Conservation (phyloP, 2,113 vertebrate genomes). For the Columbina picui region DNA sequence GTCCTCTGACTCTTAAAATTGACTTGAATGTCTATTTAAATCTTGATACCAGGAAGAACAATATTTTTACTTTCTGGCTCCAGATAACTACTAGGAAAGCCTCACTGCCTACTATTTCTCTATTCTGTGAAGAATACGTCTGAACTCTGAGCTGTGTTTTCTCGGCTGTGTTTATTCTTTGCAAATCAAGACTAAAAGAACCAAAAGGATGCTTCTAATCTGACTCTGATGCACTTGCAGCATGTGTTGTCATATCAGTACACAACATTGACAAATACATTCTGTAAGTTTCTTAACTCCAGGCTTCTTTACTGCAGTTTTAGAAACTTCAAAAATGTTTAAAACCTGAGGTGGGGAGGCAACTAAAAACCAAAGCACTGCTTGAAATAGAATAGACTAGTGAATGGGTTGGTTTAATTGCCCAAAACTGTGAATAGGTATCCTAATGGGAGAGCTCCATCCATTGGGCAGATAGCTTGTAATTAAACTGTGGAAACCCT, state of each 20-base stretch:
- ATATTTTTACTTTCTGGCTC: conserved; percentile 25
- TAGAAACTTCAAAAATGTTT: no score
- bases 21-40: conserved; percentile 17
- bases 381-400: neutral
- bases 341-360: neutral
- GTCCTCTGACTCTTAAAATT: neutral
- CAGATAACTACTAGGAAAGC: neutral
- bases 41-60: conserved; percentile 24
- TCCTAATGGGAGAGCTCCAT: neutral
- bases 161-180: neutral
- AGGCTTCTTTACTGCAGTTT: neutral
- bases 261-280: neutral
- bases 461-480: neutral
- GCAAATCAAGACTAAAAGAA: neutral
- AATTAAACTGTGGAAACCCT: neutral
- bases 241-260: neutral
- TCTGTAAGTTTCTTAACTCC: neutral
- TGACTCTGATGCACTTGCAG: neutral
- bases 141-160: neutral
- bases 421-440: neutral
- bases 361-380: neutral
- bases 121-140: neutral
- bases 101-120: neutral
- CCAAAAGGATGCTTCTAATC: neutral
- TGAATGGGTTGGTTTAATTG: neutral